These are phyloP conservation scores for Hippocampus mohnikei DNA, from an alignment of 2,113 vertebrate species.

Conservation along the genomic window DNA sequence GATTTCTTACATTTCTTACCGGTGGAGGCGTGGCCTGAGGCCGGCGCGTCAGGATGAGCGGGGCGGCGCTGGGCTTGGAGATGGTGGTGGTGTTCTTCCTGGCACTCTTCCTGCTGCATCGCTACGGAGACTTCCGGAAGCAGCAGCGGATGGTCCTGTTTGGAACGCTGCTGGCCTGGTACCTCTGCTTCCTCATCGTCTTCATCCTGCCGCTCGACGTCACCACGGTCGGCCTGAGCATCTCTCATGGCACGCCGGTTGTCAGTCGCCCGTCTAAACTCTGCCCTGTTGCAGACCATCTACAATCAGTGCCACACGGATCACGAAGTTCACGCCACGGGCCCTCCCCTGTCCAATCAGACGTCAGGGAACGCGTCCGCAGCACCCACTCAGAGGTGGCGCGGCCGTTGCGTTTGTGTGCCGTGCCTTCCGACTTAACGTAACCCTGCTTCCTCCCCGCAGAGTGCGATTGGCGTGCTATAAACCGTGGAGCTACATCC, in stretches of 20 bases:
- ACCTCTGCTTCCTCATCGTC: conserved; percentile 96
- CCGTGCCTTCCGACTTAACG: too few species aligned
- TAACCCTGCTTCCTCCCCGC: background rate
- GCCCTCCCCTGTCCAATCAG: conserved; percentile 46
- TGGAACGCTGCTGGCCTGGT: conserved; percentile 93
- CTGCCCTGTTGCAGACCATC: conserved; percentile 65
- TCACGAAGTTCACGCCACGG: conserved; percentile 36
- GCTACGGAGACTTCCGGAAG: conserved; percentile 94
- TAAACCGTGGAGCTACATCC: conserved; percentile 97
- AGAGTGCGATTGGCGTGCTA: conserved; percentile 72
- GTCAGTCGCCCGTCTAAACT: background rate
- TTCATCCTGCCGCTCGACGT: conserved; percentile 95
- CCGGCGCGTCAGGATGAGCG: conserved; percentile 78
- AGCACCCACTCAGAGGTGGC: conserved; percentile 51
- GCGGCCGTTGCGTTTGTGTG: background rate
- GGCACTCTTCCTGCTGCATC: conserved; percentile 91
- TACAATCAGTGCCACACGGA: conserved; percentile 73
- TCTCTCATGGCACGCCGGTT: background rate
- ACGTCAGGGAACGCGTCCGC: conserved; percentile 47
- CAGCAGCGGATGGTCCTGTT: conserved; percentile 93
- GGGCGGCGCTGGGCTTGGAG: conserved; percentile 86
- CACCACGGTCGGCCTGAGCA: conserved; percentile 82
- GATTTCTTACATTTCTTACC: background rate
- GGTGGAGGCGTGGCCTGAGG: background rate
- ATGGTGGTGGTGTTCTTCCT: conserved; percentile 94